Base-by-base conservation (phyloP, 2,797 vertebrate genomes). In the Acipenser ruthenus region DNA sequence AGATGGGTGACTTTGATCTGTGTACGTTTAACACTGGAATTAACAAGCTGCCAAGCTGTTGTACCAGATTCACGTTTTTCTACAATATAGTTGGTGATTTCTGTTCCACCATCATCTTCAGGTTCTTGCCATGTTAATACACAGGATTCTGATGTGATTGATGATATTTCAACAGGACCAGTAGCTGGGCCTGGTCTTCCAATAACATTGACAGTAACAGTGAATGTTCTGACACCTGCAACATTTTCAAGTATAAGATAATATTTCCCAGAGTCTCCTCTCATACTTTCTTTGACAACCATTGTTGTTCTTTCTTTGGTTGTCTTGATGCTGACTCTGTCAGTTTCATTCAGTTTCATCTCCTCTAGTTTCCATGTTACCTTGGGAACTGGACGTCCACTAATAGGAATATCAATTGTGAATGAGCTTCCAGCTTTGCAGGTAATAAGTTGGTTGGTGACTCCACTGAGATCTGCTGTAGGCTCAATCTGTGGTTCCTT, bases 401-500 rank as follows among this genome's bases (percentile, higher is more conserved):
- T 95, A 77, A 97, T 94, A 18, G 97, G 97, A 79, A 99, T 90
- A 62, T 98, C 94, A 13, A 99, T 97, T 71, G 89, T 94, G 79
- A 99, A 98, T 23, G 83, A 79, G 70, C 84, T 85, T 74, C 95
- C 95, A 70, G 93, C 88, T 71, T 90, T 95, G 78, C 94, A 93
- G 13, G 91, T 97, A 74, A 99, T 88, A 50, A 95, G 91, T 78
- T 99, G 96, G 73, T 95, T 93, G 71, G 89, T 81, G 70, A 99
- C 97, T 76, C 95, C 95, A 11, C 95, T 97, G 71, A 99, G 93
- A 82, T 99, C 95, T 72, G 94, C 97, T 68, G 92, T 92, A 71
- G 97, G 97, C 78, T 96, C 96, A 78, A 99, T 97, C 66, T 93
- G 94, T 79, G 97, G 97, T 76, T 99, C 97, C 83, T 97, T 99